phyloP scores from a whole-genome alignment of 2,797 vertebrate genomes.

The Diglossa cyanea region DNA sequence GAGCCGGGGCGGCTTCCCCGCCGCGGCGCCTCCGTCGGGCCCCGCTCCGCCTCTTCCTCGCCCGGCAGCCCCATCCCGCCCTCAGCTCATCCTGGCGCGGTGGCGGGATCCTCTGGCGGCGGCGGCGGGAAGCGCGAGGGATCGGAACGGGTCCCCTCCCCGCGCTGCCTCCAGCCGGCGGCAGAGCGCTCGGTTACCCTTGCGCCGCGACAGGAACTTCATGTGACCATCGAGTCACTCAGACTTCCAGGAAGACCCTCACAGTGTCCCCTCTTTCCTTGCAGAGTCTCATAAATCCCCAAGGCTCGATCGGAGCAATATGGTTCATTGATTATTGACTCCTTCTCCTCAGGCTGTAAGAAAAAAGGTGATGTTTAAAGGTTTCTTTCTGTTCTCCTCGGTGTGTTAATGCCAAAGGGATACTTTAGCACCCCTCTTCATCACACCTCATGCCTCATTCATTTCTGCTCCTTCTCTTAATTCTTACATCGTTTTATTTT shows the following conservation, averaged over 20 bases:
- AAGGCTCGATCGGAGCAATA: neutral
- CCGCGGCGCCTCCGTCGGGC: neutral
- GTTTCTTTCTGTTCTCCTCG: neutral
- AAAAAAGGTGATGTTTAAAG: neutral
- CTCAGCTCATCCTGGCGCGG: neutral
- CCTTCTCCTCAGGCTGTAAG: neutral
- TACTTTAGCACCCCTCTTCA: neutral
- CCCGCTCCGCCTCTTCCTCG: neutral
- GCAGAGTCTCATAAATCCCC: neutral
- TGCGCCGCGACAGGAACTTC: too few relatives aligned
- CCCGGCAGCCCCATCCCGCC: neutral
- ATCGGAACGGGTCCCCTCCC: rapidly evolving
- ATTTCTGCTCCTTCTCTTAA: neutral
- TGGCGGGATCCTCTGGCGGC: slow-evolving; percentile 46
- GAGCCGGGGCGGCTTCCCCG: rapidly evolving
- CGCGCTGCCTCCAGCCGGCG: neutral
- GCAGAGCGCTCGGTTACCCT: neutral
- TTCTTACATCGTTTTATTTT: neutral
- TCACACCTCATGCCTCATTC: neutral
- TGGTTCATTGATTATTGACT: neutral
- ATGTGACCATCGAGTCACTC: neutral
- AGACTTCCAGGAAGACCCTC: neutral
- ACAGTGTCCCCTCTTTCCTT: neutral
- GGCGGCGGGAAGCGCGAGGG: neutral
- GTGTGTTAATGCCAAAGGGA: neutral